phyloP scores from a whole-genome alignment of 2,797 vertebrate genomes.

The Cossypha caffra region DNA sequence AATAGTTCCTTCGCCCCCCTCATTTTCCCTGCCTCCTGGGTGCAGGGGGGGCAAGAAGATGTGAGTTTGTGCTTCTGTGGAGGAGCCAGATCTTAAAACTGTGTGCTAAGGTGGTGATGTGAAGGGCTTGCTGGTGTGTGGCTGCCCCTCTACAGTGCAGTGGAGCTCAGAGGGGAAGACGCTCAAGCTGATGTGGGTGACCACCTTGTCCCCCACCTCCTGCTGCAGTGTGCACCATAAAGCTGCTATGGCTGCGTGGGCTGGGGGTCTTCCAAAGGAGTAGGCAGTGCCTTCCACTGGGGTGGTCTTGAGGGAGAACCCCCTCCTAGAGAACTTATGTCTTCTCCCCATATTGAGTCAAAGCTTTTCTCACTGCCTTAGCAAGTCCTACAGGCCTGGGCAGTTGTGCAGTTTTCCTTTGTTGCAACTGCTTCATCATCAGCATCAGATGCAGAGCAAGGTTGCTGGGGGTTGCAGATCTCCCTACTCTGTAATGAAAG shows the following conservation, averaged over 20 bases:
- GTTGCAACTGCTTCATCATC: not conserved
- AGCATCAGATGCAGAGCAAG: not conserved
- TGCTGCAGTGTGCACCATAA: not conserved
- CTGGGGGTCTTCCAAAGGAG: not conserved
- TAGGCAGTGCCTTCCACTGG: not conserved
- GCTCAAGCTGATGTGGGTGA: not conserved
- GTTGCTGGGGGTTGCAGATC: not conserved
- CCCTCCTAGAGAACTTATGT: not conserved
- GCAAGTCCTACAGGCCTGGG: not conserved
- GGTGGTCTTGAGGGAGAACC: not conserved
- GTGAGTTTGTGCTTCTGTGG: not conserved
- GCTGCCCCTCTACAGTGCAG: not conserved
- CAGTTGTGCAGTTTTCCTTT: rapidly evolving
- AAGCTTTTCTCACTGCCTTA: not conserved
- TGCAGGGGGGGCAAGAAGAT: not conserved
- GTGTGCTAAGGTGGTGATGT: not conserved
- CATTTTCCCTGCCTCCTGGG: not conserved
- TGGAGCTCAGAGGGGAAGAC: not conserved
- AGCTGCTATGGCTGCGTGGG: not conserved
- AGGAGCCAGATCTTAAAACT: not conserved
- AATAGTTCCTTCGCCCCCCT: rapidly evolving
- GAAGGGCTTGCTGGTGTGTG: not conserved
- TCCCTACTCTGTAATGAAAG: not conserved
- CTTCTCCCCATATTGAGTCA: not conserved
- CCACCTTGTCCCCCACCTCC: not conserved